Evolutionary conservation across 2,113 vertebrate genomes (phyloP).

Genomic region (Pipra filicauda): DNA sequence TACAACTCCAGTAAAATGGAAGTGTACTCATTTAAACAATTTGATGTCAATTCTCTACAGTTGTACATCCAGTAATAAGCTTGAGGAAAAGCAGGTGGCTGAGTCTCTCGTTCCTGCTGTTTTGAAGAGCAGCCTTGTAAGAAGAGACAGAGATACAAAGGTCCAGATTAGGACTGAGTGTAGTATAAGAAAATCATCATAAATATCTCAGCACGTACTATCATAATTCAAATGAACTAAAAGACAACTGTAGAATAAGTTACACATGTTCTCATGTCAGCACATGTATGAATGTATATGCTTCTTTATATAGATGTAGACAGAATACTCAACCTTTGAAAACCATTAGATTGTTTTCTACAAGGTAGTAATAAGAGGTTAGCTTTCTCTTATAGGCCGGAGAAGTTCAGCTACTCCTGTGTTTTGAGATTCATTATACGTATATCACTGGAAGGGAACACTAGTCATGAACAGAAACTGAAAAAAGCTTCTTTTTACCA

Average conservation of each 20-base stretch:
- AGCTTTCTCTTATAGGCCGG: background rate
- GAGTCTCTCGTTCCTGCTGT: background rate
- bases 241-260: background rate
- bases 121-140: background rate
- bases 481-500: background rate
- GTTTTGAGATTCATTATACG: background rate
- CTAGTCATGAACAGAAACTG: background rate
- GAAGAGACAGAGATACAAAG: background rate
- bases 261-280: fast-evolving
- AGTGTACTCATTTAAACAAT: background rate
- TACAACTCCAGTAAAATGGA: background rate
- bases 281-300: no score
- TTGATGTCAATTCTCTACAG: background rate
- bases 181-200: background rate
- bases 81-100: background rate
- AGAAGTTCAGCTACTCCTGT: background rate
- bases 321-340: background rate
- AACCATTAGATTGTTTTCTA: background rate
- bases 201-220: background rate
- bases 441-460: background rate
- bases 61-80: background rate
- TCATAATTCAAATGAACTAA: background rate
- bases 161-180: background rate
- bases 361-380: background rate
- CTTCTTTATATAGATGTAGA: background rate